Conservation (phyloP, 2,888 invertebrate genomes). For the Crossocerus cetratus region DNA sequence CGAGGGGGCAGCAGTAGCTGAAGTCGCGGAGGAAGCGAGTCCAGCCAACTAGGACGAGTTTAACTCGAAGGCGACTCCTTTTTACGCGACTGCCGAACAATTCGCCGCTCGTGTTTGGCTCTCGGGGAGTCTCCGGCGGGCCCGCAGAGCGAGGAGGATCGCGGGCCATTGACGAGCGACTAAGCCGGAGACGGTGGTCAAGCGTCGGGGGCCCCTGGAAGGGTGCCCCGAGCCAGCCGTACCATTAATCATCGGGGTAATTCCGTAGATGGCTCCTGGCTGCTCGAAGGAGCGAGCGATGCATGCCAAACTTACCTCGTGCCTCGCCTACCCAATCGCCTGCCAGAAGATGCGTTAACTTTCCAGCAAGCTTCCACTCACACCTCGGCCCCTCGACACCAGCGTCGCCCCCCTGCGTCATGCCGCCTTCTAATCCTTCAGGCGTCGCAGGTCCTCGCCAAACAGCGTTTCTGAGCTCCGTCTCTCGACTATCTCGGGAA, state of each 20-base stretch:
- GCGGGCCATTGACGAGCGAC: conserved; percentile 17
- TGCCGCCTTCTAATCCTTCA: no score
- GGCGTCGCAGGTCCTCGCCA: no score
- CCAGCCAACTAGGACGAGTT: conserved; percentile 55
- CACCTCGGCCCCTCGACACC: not conserved
- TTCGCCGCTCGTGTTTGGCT: conserved; percentile 43
- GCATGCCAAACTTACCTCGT: conserved; percentile 73
- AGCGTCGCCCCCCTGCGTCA: not conserved
- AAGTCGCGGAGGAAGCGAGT: conserved; percentile 6
- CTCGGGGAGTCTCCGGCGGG: conserved; percentile 43
- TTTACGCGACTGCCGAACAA: conserved; percentile 72
- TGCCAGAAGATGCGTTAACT: conserved; percentile 54
- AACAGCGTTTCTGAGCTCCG: no score
- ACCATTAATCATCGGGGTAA: conserved; percentile 76
- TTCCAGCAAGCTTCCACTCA: conserved; percentile 6
- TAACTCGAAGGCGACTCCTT: conserved; percentile 64
- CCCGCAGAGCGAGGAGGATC: conserved; percentile 39
- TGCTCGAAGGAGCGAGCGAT: conserved; percentile 72
- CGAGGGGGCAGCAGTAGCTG: not conserved
- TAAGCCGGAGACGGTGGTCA: conserved; percentile 38
- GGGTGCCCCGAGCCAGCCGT: conserved; percentile 59
- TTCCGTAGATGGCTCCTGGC: conserved; percentile 75
- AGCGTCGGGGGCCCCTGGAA: conserved; percentile 35
- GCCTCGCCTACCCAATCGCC: conserved; percentile 65
- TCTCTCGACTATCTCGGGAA: no score